Conservation (phyloP, 2,113 vertebrate species). For the Otolemur garnettii region DNA sequence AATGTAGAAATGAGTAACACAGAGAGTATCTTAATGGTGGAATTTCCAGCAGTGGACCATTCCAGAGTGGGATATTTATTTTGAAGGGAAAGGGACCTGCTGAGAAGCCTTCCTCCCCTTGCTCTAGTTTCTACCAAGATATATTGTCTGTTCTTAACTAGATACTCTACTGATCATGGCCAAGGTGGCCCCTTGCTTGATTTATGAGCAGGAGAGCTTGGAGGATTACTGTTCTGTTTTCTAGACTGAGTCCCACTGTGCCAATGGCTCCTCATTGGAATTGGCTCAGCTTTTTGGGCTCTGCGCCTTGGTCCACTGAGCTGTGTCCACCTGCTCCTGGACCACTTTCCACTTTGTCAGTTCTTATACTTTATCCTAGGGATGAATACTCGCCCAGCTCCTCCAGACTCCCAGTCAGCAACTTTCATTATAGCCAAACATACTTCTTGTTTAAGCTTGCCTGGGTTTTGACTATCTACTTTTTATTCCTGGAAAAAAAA, state of each 20-base stretch:
- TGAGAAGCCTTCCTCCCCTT: not conserved
- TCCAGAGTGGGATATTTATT: not conserved
- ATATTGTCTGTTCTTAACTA: not conserved
- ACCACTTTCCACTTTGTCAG: not conserved
- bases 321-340: not conserved
- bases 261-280: not conserved
- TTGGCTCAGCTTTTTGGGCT: not conserved
- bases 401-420: not conserved
- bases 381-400: not conserved
- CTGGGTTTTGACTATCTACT: slow-evolving; percentile 42
- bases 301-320: not conserved
- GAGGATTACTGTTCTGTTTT: not conserved
- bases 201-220: not conserved
- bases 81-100: not conserved
- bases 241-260: not conserved
- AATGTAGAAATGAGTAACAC: not conserved
- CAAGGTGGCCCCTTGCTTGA: not conserved
- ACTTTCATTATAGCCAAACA: not conserved
- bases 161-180: not conserved
- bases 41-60: not conserved
- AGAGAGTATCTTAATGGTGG: not conserved
- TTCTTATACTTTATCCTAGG: not conserved
- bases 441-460: not conserved
- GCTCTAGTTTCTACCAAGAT: not conserved
- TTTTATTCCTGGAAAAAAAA: not conserved